Base-by-base conservation (phyloP, 2,797 vertebrate genomes). In the Acanthurus lineatus region DNA sequence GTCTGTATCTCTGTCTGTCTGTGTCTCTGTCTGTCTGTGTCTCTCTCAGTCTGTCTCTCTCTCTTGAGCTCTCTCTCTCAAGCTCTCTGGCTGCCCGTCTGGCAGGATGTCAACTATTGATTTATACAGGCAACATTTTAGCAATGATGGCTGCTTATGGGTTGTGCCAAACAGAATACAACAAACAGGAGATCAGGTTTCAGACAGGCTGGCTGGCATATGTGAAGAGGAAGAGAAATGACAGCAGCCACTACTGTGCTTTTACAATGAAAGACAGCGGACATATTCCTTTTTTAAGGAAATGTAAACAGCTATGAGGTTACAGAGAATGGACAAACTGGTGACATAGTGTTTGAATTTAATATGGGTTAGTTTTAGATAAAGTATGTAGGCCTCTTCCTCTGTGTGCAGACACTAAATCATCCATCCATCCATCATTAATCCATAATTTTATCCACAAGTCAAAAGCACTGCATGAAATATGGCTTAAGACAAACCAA, bases 101-200 rank as follows among this genome's bases (percentile, higher is more conserved):
- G 92, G 91, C 92, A 93, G 92, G 93, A 95, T 93, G 93, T 92
- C 92, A 93, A 83, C 74, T 95, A 95, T 95, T 94, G 94, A 94
- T 94, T 93, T 89, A 92, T 88, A 69, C 81, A 75, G 82, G 83
- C 92, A 92, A 89, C 92, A 91, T 93, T 94, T 93, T 89, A 94
- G 92, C 89, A 86, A 83, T 89, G 87, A 92, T 91, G 88, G 91
- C 75, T 32, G 89, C 87, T 90, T 85, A 91, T 91, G 91, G 91
- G 82, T 81, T 79, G 86, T 77, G 84, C 89, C 83, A 89, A 92
- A 91, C 66, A 84, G 89, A 92, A 91, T 82, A 91, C 92, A 94
- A 94, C 92, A 94, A 94, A 94, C 91, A 94, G 88, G 79, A 88
- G 92, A 92, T 94, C 89, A 47, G 86, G 77, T 94, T 94, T 90